Base-by-base conservation (phyloP, 2,888 invertebrate species). In the Pachliopta kotzebuea region DNA sequence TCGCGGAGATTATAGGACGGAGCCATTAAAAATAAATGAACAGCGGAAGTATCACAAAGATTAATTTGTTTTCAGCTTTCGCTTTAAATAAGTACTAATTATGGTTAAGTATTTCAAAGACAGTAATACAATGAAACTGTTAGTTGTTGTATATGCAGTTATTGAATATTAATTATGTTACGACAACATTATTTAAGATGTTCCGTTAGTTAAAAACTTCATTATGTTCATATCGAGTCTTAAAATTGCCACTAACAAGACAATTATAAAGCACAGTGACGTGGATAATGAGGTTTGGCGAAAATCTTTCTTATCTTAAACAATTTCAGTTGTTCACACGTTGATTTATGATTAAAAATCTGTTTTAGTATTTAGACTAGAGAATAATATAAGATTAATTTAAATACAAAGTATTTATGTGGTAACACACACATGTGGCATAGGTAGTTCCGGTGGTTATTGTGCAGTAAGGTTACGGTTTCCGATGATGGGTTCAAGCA, bases 1-100 rank as follows among this genome's bases (percentile, higher is more conserved):
- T 65, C 71, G 71, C 57, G 21, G 58, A 57, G 70, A 68, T 64
- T 60, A 54, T 42, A 31, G 59, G 57, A 71, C 70, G 71, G 63
- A 60, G 54, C 69, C 69, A 70, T 58, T 56, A 0, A 53, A 65
- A 68, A 67, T 62, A 69, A 71, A 73, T 54, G 50, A 29, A 54
- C 52, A 24, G 60, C n/a, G 24, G 65, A 58, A 62, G 49, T 62
- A 62, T 54, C 42, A 60, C 53, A 21, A 20, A 18, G 26, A 11
- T 37, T 11, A 42, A 57, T 60, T 55, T 26, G 9, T 37, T 59
- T 17, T 6, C 54, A 31, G 52, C 7, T 8, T 18, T 20, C 26
- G 20, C 9, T 49, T 7, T 49, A n/a, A 37, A 14, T 11, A 37
- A 37, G 37, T 11, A 11, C 4, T 11, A 14, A 26, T 26, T 26